Conservation (phyloP, 2,888 invertebrate species). For the Diploptera punctata region DNA sequence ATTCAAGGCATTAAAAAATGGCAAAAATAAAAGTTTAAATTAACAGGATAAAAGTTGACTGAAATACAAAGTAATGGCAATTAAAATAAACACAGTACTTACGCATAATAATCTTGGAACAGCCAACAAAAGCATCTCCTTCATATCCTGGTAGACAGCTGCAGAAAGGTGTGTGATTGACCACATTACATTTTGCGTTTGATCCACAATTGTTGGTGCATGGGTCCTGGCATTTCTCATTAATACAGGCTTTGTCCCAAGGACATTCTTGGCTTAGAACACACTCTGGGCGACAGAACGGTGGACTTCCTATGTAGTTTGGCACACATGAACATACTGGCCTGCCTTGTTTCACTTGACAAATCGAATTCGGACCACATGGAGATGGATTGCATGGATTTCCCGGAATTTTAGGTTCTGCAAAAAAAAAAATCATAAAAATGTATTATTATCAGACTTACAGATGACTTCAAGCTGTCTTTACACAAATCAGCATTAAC, state of each 20-base stretch:
- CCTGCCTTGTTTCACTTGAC: slow-evolving; percentile 77
- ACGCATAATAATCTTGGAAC: slow-evolving; percentile 64
- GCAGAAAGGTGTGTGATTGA: slow-evolving; percentile 82
- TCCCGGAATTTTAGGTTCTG: slow-evolving; percentile 47
- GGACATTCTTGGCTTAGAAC: slow-evolving; percentile 83
- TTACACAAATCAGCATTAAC: too few species aligned
- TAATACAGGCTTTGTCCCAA: slow-evolving; percentile 77
- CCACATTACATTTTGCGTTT: slow-evolving; percentile 79
- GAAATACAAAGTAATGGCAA: too few species aligned
- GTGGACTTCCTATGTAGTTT: slow-evolving; percentile 82
- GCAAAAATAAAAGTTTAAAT: too few species aligned
- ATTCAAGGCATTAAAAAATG: too few species aligned
- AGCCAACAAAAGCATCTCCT: slow-evolving; percentile 86
- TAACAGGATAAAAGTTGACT: too few species aligned
- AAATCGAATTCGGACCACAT: slow-evolving; percentile 83
- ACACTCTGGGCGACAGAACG: slow-evolving; percentile 84
- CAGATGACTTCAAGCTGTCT: too few species aligned
- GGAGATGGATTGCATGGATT: slow-evolving; percentile 61
- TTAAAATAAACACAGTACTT: too few species aligned
- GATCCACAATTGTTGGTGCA: slow-evolving; percentile 78
- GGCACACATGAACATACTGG: slow-evolving; percentile 82
- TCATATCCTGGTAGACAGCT: slow-evolving; percentile 77
- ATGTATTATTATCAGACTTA: background rate
- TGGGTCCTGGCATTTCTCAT: slow-evolving; percentile 84
- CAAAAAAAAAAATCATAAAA: background rate